These are phyloP conservation scores for Salvelinus namaycush DNA, from an alignment of 2,113 vertebrate species.

Conservation along the genomic window DNA sequence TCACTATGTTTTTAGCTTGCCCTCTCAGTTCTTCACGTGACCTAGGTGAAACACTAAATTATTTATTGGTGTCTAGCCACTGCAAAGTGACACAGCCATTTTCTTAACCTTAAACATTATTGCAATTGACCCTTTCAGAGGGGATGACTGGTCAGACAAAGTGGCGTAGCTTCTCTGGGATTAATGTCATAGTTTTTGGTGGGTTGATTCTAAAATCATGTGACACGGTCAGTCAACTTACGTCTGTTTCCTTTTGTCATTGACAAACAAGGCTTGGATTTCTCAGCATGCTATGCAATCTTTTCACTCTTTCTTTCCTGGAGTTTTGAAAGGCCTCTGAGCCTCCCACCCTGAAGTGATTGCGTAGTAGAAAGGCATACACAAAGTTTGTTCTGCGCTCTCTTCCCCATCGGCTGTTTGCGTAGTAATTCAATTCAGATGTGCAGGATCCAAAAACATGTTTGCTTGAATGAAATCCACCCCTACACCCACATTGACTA, in stretches of 20 bases:
- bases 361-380: conserved; percentile 66
- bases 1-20: background rate
- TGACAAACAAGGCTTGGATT: conserved; percentile 78
- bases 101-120: conserved; percentile 59
- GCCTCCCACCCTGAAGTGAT: conserved; percentile 73
- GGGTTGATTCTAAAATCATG: conserved; percentile 67
- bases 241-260: conserved; percentile 77
- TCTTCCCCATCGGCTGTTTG: conserved; percentile 78
- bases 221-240: conserved; percentile 69
- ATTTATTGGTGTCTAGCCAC: background rate
- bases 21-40: conserved; percentile 35
- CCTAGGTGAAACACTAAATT: conserved; percentile 12
- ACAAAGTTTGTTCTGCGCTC: conserved; percentile 76
- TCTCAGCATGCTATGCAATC: conserved; percentile 78
- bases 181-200: conserved; percentile 60
- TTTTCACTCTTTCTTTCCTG: conserved; percentile 71
- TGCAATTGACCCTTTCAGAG: conserved; percentile 51
- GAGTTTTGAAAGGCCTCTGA: conserved; percentile 71
- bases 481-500: conserved; percentile 71
- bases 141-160: conserved; percentile 54
- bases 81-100: conserved; percentile 44
- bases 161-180: conserved; percentile 44
- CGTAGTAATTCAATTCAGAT: conserved; percentile 80
- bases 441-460: conserved; percentile 79
- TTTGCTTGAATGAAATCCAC: conserved; percentile 79